Conservation (phyloP, 2,797 vertebrate genomes). For the Myiothlypis coronata region DNA sequence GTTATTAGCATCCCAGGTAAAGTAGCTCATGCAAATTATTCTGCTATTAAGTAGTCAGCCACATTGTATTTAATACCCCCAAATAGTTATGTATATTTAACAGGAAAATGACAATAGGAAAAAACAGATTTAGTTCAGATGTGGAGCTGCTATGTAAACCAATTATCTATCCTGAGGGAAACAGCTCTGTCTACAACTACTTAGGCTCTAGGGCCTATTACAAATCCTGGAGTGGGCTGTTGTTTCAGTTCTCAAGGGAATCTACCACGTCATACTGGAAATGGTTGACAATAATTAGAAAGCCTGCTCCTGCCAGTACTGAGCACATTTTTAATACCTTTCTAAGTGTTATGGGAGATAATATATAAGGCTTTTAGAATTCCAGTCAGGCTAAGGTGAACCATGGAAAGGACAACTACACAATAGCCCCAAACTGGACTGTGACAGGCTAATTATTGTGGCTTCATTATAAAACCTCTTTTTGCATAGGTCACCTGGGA, state of each 20-base stretch:
- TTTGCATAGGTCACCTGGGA: constrained; percentile 96
- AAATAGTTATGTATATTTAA: constrained; percentile 79
- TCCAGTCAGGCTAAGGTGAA: constrained; percentile 87
- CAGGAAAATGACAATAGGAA: constrained; percentile 73
- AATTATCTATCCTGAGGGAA: constrained; percentile 83
- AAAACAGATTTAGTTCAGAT: constrained; percentile 79
- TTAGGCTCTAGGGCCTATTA: constrained; percentile 87
- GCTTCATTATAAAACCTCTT: constrained; percentile 95
- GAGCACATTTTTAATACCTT: constrained; percentile 83
- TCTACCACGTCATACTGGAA: constrained; percentile 80
- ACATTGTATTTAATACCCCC: constrained; percentile 69
- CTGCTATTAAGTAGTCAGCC: constrained; percentile 69
- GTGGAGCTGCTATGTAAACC: constrained; percentile 83
- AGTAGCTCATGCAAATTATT: constrained; percentile 70
- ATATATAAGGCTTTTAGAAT: constrained; percentile 86
- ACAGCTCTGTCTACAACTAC: constrained; percentile 83
- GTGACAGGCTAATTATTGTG: constrained; percentile 98
- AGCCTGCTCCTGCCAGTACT: constrained; percentile 79
- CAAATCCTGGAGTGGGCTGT: constrained; percentile 81
- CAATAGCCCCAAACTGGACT: constrained; percentile 96
- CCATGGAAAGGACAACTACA: constrained; percentile 88
- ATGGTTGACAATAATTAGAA: constrained; percentile 84
- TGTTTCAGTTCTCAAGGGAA: constrained; percentile 83
- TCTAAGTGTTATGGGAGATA: constrained; percentile 84
- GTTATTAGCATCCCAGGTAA: constrained; percentile 73